phyloP scores from a whole-genome alignment of 1,140 invertebrate species.

The Listronotus oregonensis region DNA sequence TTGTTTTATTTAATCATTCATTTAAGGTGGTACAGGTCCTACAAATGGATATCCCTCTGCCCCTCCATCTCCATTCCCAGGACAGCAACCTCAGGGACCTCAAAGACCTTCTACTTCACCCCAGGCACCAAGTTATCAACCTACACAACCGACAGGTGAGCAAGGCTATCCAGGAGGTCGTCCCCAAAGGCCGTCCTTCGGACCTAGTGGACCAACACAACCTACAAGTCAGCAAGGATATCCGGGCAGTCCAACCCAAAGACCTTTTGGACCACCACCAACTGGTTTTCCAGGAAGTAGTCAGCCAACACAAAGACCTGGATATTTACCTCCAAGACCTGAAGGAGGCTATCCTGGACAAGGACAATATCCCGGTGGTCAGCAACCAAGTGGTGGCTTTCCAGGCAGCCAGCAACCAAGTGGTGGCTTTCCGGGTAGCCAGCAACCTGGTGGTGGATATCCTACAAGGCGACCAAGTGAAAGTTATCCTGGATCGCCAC shows the following conservation, averaged over 20 bases:
- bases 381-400: slow-evolving; percentile 41
- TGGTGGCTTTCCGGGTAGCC: slow-evolving; percentile 36
- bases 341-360: background rate
- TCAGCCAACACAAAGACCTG: slow-evolving; percentile 21
- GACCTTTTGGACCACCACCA: slow-evolving; percentile 1
- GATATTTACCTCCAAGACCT: slow-evolving; percentile 16
- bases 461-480: slow-evolving; percentile 44
- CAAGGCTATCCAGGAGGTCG: slow-evolving; percentile 31
- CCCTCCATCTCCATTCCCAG: background rate
- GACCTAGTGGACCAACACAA: slow-evolving; percentile 5
- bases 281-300: slow-evolving; percentile 16
- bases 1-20: too few relatives aligned
- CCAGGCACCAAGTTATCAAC: slow-evolving; percentile 8
- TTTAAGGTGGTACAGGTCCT: background rate
- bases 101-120: slow-evolving; percentile 27
- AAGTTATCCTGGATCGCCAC: slow-evolving; percentile 27
- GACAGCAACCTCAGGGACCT: slow-evolving; percentile 43
- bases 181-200: slow-evolving; percentile 19
- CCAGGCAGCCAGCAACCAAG: slow-evolving; percentile 47
- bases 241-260: background rate
- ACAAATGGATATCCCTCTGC: background rate
- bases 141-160: background rate
- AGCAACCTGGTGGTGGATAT: slow-evolving; percentile 51
- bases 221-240: background rate
- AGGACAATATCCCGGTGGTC: slow-evolving; percentile 9